These are phyloP conservation scores for Metallyticus violacea DNA, from an alignment of 2,888 invertebrate species.

Conservation along the genomic window DNA sequence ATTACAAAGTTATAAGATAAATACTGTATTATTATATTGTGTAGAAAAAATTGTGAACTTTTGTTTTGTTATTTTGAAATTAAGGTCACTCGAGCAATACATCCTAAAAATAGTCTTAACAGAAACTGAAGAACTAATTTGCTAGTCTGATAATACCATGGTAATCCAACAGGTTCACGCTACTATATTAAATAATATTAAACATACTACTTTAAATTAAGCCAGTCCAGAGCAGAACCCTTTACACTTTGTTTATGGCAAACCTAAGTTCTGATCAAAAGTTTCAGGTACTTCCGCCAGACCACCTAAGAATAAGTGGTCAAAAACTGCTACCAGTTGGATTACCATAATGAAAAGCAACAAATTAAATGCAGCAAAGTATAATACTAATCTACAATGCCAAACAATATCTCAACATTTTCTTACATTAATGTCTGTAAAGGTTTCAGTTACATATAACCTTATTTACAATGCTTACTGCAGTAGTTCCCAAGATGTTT, in stretches of 20 bases:
- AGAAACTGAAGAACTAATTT: neutral
- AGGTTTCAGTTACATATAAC: neutral
- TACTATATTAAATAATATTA: neutral
- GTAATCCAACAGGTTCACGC: neutral
- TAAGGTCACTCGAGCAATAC: neutral
- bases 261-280: neutral
- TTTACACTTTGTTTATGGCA: neutral
- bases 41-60: neutral
- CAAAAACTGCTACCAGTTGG: neutral
- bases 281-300: neutral
- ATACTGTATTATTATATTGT: neutral
- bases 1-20: neutral
- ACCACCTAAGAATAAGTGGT: neutral
- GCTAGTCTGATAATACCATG: neutral
- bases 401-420: neutral
- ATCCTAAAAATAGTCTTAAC: neutral
- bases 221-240: neutral
- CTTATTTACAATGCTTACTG: neutral
- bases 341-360: neutral
- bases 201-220: neutral
- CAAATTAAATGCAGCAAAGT: neutral
- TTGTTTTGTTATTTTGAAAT: neutral
- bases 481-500: neutral
- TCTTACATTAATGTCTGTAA: neutral
- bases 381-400: neutral